Percentiles rank a stretch among this genome's conserved stretches.
These are phyloP conservation scores for Gasteruption jaculator DNA, from an alignment of 2,888 invertebrate genomes.

Conservation along the genomic window DNA sequence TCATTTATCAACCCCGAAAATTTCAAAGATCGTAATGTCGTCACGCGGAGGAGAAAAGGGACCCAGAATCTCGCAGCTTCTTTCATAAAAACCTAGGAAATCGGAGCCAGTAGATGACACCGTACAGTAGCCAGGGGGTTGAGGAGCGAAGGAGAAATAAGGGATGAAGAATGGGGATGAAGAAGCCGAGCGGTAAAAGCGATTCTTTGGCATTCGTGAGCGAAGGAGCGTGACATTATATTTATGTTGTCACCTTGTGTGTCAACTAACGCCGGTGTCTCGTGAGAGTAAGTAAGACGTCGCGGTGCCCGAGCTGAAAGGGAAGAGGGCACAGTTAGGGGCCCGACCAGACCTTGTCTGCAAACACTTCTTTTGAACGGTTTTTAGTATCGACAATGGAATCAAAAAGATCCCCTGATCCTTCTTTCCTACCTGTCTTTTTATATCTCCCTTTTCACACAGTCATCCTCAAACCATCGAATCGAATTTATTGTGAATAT, in stretches of 20 bases:
- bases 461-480: slow-evolving; percentile 40
- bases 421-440: slow-evolving; percentile 34
- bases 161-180: too few relatives aligned
- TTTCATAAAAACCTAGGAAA: slow-evolving; percentile 14
- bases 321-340: slow-evolving; percentile 22
- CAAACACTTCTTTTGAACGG: too few relatives aligned
- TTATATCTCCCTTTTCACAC: slow-evolving; percentile 14
- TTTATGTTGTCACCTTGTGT: slow-evolving; percentile 49
- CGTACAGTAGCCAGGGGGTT: slow-evolving; percentile 5
- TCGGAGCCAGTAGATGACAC: slow-evolving; percentile 15
- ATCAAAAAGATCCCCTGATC: slow-evolving; percentile 31
- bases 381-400: too few relatives aligned
- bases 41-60: not conserved
- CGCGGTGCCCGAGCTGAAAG: slow-evolving; percentile 14
- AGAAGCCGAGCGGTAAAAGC: too few relatives aligned
- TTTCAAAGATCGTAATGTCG: too few relatives aligned
- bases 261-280: slow-evolving; percentile 36
- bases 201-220: slow-evolving; percentile 47
- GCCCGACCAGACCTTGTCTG: slow-evolving; percentile 38
- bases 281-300: slow-evolving; percentile 23
- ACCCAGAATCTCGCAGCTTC: not conserved
- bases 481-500: too few relatives aligned
- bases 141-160: slow-evolving; percentile 8
- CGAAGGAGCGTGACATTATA: slow-evolving; percentile 50
- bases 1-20: too few relatives aligned